Conservation (phyloP, 1,140 invertebrate species). For the Calliphora vicina region DNA sequence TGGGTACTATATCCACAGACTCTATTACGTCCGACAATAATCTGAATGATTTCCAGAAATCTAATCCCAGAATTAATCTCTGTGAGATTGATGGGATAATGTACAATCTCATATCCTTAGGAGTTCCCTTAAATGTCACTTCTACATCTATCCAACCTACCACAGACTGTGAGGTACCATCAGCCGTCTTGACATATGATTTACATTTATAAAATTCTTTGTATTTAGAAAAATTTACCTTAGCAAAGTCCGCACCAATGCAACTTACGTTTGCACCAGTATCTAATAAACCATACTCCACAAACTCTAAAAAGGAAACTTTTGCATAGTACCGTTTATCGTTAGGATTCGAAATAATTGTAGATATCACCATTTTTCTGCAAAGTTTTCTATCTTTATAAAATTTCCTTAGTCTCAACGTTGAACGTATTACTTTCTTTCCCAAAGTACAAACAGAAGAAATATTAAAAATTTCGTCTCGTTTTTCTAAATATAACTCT, state of each 20-base stretch:
- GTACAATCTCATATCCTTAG: background rate
- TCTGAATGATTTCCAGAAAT: slow-evolving; percentile 19
- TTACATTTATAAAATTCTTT: background rate
- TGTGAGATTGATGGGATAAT: slow-evolving; percentile 14
- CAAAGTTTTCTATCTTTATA: background rate
- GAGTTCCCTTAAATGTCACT: background rate
- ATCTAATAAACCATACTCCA: no score
- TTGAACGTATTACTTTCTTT: background rate
- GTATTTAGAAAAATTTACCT: background rate
- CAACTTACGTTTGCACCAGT: no score
- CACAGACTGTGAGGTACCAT: slow-evolving; percentile 1
- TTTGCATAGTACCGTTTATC: background rate
- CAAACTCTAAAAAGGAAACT: background rate
- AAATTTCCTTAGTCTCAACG: background rate
- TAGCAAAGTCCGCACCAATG: background rate
- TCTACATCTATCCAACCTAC: background rate
- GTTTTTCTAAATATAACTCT: background rate
- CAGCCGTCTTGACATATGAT: slow-evolving; percentile 22
- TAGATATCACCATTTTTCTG: background rate
- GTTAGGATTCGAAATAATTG: background rate
- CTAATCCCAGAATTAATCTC: background rate
- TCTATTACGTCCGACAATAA: background rate
- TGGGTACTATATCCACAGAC: background rate
- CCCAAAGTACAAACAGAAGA: no score
- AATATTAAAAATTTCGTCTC: background rate